phyloP scores from a whole-genome alignment of 2,113 vertebrate genomes.

The Oncorhynchus keta region DNA sequence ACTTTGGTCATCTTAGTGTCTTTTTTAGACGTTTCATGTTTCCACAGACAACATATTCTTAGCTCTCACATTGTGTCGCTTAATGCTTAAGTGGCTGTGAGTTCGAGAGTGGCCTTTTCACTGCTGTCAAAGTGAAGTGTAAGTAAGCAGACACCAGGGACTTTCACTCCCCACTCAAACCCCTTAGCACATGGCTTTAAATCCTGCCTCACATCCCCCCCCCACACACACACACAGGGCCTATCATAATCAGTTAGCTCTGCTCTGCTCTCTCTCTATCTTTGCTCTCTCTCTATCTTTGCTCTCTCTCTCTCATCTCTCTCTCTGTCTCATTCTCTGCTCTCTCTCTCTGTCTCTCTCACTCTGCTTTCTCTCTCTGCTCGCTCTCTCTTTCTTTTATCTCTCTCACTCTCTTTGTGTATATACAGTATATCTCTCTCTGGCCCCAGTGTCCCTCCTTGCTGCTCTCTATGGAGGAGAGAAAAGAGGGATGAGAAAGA shows the following conservation, averaged over 20 bases:
- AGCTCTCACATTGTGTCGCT: no score
- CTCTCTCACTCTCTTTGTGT: constrained; percentile 18
- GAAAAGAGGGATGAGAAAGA: constrained; percentile 18
- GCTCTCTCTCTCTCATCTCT: constrained; percentile 7
- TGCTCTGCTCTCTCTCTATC: background rate
- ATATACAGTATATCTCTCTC: background rate
- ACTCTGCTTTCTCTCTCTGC: background rate
- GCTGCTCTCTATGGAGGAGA: constrained; percentile 15
- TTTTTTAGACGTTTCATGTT: no score
- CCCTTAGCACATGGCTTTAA: constrained; percentile 46
- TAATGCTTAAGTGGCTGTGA: no score
- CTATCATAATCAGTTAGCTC: constrained; percentile 51
- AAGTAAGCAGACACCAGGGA: constrained; percentile 33
- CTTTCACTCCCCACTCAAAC: constrained; percentile 51
- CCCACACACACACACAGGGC: constrained; percentile 16
- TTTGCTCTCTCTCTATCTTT: background rate
- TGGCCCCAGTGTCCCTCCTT: constrained; percentile 19
- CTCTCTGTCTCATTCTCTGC: background rate
- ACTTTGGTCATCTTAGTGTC: background rate
- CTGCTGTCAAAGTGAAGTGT: constrained; percentile 31
- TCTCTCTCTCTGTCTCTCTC: background rate
- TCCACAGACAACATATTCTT: no score
- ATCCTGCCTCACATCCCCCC: constrained; percentile 43
- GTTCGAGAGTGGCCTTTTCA: constrained; percentile 16
- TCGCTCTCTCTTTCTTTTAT: background rate